These are phyloP conservation scores for Leucophenga montana DNA, from an alignment of 2,888 invertebrate species.

Conservation along the genomic window DNA sequence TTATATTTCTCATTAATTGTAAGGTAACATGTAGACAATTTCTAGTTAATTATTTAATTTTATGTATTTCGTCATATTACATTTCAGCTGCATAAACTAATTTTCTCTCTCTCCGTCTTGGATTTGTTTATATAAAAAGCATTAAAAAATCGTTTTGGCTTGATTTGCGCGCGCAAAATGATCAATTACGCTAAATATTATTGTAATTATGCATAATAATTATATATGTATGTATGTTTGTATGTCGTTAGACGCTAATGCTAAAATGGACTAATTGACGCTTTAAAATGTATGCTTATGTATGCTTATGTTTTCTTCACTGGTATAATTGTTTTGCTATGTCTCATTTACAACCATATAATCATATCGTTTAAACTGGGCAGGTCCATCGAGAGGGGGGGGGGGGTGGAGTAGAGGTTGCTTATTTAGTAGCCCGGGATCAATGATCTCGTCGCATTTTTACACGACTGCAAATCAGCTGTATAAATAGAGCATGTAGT, in stretches of 20 bases:
- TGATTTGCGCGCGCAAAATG: slow-evolving; percentile 12
- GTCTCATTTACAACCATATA: no score
- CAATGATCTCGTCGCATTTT: no score
- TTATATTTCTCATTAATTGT: slow-evolving; percentile 46
- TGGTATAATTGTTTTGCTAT: slow-evolving; percentile 14
- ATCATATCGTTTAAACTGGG: no score
- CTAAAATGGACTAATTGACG: slow-evolving; percentile 60
- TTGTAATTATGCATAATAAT: slow-evolving; percentile 21
- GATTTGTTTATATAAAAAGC: slow-evolving; percentile 48
- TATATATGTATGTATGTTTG: slow-evolving; percentile 18
- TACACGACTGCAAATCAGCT: no score
- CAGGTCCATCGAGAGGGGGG: no score
- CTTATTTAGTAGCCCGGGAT: no score
- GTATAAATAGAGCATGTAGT: no score
- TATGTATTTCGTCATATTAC: neutral
- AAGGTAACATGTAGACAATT: slow-evolving; percentile 54
- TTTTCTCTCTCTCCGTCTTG: slow-evolving; percentile 35
- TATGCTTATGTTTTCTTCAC: slow-evolving; percentile 3
- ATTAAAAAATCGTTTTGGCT: slow-evolving; percentile 45
- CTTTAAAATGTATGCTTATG: slow-evolving; percentile 40
- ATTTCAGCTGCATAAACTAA: slow-evolving; percentile 32
- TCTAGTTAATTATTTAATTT: neutral
- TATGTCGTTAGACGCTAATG: slow-evolving; percentile 37
- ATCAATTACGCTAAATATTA: slow-evolving; percentile 11
- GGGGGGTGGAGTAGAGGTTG: no score